These are phyloP conservation scores for Onchidella celtica DNA, from an alignment of 2,888 invertebrate species.

Conservation along the genomic window DNA sequence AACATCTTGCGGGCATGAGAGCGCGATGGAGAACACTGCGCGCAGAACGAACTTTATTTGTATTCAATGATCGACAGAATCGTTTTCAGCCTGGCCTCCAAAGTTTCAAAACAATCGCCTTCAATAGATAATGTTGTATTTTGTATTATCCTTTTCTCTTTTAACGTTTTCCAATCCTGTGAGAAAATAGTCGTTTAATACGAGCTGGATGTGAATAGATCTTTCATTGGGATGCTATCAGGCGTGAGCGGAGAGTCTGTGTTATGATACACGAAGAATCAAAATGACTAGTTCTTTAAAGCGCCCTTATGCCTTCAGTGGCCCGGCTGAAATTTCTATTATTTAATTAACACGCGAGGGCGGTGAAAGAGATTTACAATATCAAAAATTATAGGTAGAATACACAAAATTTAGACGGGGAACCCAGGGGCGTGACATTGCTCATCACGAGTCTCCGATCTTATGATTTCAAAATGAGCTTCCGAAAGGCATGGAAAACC, in stretches of 20 bases:
- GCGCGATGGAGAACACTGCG: neutral
- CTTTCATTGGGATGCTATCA: neutral
- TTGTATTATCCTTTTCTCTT: neutral
- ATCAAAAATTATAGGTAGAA: neutral
- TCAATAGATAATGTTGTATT: constrained; percentile 35
- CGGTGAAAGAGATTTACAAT: neutral
- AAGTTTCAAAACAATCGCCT: constrained; percentile 33
- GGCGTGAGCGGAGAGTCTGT: neutral
- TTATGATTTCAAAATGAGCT: no score
- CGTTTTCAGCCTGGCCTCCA: constrained; percentile 6
- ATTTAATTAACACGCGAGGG: constrained; percentile 11
- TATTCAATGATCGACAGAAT: constrained; percentile 23
- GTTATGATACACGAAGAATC: constrained; percentile 33
- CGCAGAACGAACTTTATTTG: neutral
- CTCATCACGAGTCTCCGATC: no score
- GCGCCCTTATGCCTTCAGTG: neutral
- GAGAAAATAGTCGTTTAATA: constrained; percentile 33
- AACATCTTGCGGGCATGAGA: constrained; percentile 35
- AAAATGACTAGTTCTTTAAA: constrained; percentile 16
- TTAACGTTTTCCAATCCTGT: constrained; percentile 1
- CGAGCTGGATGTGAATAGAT: constrained; percentile 14
- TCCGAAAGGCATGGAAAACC: no score
- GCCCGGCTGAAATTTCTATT: neutral
- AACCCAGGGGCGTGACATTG: no score
- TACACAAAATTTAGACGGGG: no score